Base-by-base conservation (phyloP, 2,113 vertebrate species). In the Empidonax traillii region DNA sequence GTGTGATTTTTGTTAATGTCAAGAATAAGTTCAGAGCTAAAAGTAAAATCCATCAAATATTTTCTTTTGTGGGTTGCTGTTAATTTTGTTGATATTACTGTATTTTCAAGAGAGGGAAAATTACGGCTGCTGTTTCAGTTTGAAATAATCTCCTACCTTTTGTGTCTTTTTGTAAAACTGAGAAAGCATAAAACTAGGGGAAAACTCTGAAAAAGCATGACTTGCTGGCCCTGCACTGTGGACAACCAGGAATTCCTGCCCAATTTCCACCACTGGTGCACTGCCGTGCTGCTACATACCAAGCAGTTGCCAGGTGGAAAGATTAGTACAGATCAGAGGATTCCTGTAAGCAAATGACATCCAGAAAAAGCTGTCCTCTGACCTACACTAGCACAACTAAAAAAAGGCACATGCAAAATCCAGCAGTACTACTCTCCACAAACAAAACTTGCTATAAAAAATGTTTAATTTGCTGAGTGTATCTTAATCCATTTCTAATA, bases 401-500 rank as follows among this genome's bases (percentile, higher is more conserved):
- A 58, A 55, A 56, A 49, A 71, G 18, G 14, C 22, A n/a, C 2
- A 1, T 0, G 1, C 10, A 49, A 91, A 94, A 75, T 5, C 2
- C 35, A 67, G 15, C 28, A 47, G 19, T 25, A 55, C 18, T 47
- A 33, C 12, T 65, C 20, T 85, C 58, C 30, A 21, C 37, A 94
- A 66, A 77, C 52, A 89, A 80, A 65, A 82, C 18, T 77, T 56
- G 16, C 73, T 80, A 65, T 63, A 79, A 49, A 56, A 93, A 95
- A 49, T 3, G 3, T 85, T 89, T 92, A 85, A 81, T 96, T 93
- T 89, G 33, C 31, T 82, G 67, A 95, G 67, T 81, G 31, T 59
- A 58, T 87, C 85, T 90, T 89, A 87, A 89, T 96, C 65, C 55
- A 44, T 93, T 97, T 96, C 86, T 96, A 96, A 97, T 85, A 89